Base-by-base conservation (phyloP, 2,888 invertebrate species). In the Coecobrya sp. region DNA sequence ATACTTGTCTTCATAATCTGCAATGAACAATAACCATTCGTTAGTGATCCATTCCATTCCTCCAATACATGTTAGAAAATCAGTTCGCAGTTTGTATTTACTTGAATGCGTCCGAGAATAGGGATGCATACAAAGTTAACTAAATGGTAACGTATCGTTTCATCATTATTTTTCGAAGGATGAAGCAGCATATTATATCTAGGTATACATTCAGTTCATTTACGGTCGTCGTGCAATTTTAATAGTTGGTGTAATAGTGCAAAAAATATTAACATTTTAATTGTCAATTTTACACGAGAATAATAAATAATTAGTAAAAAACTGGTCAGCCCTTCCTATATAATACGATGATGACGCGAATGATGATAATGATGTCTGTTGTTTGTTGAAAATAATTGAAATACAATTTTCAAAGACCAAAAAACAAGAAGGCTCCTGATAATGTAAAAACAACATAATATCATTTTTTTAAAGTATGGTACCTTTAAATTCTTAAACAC, bases 221-320 rank as follows among this genome's bases (percentile, higher is more conserved):
- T n/a, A n/a, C n/a, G n/a, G 76, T 45, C 87, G 42, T 19, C 76
- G 19, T 76, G 73, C 86, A 86, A 79, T 62, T 76, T 86, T 79
- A 87, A 76, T 76, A 59, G 87, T 76, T 62, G 59, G 52, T 81
- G 36, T 81, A 88, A 88, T 87, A 68, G 81, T 89, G 87, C 87
- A 89, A 89, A 81, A 68, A 81, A 79, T 65, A 89, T 89, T 89
- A 89, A 84, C 89, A 89, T 89, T 89, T 89, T 89, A 89, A 89
- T 89, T 89, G 89, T 89, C 89, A 89, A 89, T 89, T 89, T 89
- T 89, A 89, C 89, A 55, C 68, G 73, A 89, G 89, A 82, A 89
- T 89, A 89, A 89, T 89, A 89, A 89, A 89, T 84, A 89, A 82
- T 89, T 89, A 84, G 82, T 36, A 70, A 55, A 70, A 84, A 89